phyloP scores from a whole-genome alignment of 2,113 vertebrate genomes.

The Brienomyrus longianalis region DNA sequence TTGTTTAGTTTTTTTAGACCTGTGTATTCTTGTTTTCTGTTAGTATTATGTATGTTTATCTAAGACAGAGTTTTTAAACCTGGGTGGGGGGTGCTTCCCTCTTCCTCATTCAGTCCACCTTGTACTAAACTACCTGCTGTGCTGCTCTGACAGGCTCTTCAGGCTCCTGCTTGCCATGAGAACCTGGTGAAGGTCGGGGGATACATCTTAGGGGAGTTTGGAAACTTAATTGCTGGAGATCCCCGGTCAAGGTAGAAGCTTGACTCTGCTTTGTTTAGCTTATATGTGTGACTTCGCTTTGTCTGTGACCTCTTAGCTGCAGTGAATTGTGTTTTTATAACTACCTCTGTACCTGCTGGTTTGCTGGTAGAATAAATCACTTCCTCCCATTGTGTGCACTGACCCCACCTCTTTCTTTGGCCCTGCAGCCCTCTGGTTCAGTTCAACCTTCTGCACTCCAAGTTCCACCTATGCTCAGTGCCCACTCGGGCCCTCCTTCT shows the following conservation, averaged over 20 bases:
- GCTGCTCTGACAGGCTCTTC: constrained; percentile 62
- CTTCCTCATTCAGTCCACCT: neutral
- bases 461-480: constrained; percentile 53
- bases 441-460: constrained; percentile 86
- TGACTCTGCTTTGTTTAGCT: neutral
- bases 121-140: neutral
- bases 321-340: neutral
- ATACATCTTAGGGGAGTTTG: constrained; percentile 80
- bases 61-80: neutral
- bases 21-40: neutral
- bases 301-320: neutral
- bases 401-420: neutral
- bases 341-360: neutral
- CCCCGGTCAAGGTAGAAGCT: constrained; percentile 76
- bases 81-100: neutral
- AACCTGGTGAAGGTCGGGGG: constrained; percentile 93
- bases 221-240: constrained; percentile 59
- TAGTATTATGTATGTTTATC: neutral
- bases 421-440: constrained; percentile 73
- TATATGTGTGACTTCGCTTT: neutral
- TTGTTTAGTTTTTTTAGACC: neutral
- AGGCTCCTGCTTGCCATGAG: constrained; percentile 87
- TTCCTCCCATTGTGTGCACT: neutral
- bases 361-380: neutral
- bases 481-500: constrained; percentile 79